Conservation (phyloP, 2,888 invertebrate species). For the Timandra comae region DNA sequence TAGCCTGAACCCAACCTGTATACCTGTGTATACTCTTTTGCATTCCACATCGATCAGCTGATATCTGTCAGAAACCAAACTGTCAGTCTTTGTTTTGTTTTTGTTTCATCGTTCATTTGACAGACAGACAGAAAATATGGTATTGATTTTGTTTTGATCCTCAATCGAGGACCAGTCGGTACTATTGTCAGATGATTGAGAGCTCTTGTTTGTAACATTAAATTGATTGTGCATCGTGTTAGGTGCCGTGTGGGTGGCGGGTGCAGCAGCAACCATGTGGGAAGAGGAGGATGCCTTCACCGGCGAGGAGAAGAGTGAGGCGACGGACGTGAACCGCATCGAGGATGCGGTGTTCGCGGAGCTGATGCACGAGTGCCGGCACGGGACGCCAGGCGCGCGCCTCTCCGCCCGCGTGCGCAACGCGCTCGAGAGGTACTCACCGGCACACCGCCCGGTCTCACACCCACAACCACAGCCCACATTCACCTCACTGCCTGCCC, state of each 20-base stretch:
- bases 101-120: not conserved
- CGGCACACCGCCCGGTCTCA: not conserved
- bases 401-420: conserved; percentile 63
- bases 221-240: not conserved
- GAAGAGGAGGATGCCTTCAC: not conserved
- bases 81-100: too few species aligned
- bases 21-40: too few species aligned
- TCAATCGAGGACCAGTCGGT: not conserved
- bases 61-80: too few species aligned
- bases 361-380: conserved; percentile 80
- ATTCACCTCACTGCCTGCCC: too few species aligned
- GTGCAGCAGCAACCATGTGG: not conserved
- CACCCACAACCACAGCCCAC: too few species aligned
- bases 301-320: conserved; percentile 21
- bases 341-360: conserved; percentile 69
- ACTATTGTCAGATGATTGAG: not conserved
- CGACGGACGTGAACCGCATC: conserved; percentile 9
- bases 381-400: conserved; percentile 81
- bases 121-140: not conserved
- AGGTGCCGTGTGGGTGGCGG: not conserved
- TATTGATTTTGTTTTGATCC: not conserved
- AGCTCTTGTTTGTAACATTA: not conserved
- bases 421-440: conserved; percentile 59
- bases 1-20: too few species aligned
- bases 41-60: too few species aligned